Evolutionary conservation across 2,797 vertebrate species (phyloP).

Genomic region (Chaetophractus vellerosus): DNA sequence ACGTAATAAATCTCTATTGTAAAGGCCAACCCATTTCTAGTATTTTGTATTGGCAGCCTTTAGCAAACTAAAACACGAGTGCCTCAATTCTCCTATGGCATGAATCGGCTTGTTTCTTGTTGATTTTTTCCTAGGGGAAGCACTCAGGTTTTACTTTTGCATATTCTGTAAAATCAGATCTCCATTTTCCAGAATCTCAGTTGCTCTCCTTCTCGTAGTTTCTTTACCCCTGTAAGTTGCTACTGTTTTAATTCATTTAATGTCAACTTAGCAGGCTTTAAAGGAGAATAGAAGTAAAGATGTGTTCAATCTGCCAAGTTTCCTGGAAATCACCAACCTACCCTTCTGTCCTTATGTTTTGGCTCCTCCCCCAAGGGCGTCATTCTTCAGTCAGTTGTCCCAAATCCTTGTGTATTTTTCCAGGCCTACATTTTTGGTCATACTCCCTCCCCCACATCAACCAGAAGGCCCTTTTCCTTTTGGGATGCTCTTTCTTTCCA

Average conservation of each 20-base stretch:
- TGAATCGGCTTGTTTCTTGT: not conserved
- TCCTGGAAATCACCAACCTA: not conserved
- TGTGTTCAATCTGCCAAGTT: not conserved
- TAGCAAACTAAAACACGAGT: too few relatives aligned
- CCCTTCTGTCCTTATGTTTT: not conserved
- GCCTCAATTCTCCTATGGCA: not conserved
- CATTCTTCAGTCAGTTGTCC: not conserved
- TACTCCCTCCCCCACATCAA: not conserved
- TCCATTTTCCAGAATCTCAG: not conserved
- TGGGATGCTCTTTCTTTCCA: not conserved
- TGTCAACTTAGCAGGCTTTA: not conserved
- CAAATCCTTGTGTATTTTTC: not conserved
- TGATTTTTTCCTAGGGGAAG: not conserved
- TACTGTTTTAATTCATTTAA: not conserved
- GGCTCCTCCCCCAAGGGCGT: not conserved
- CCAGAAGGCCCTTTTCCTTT: not conserved
- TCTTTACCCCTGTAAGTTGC: not conserved
- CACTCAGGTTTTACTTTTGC: not conserved
- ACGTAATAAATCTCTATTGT: too few relatives aligned
- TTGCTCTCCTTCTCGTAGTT: not conserved
- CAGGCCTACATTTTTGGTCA: not conserved
- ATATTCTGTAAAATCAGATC: not conserved
- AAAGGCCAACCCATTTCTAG: too few relatives aligned
- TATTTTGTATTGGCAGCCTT: too few relatives aligned
- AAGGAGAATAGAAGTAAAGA: not conserved